These are phyloP conservation scores for Calephelis perditalis DNA, from an alignment of 2,888 invertebrate species.

Conservation along the genomic window DNA sequence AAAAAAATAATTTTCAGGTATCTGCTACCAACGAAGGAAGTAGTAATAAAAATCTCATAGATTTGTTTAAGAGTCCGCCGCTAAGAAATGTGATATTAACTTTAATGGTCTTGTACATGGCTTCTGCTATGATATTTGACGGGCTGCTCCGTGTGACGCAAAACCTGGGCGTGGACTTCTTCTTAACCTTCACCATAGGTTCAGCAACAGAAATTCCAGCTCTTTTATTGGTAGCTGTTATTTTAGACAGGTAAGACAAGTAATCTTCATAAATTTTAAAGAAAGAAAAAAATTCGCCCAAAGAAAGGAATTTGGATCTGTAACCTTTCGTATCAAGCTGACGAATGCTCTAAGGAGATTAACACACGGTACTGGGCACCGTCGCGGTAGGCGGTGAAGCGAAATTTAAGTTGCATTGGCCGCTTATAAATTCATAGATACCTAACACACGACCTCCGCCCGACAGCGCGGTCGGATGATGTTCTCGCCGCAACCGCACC, in stretches of 20 bases:
- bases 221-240: not conserved
- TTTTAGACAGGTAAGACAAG: not conserved
- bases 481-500: too few species aligned
- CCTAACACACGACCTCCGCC: too few species aligned
- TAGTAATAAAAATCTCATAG: not conserved
- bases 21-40: not conserved
- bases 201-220: not conserved
- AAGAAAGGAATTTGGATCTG: too few species aligned
- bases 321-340: too few species aligned
- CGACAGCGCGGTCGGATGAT: too few species aligned
- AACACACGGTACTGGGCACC: too few species aligned
- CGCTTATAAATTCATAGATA: too few species aligned
- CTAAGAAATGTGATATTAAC: not conserved
- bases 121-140: not conserved
- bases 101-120: not conserved
- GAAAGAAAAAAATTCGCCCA: too few species aligned
- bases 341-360: too few species aligned
- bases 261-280: too few species aligned
- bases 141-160: not conserved
- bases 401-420: too few species aligned
- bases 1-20: not conserved
- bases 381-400: too few species aligned
- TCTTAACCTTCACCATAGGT: not conserved
- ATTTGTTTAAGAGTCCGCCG: not conserved
- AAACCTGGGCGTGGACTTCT: not conserved